Base-by-base conservation (phyloP, 1,140 invertebrate genomes). In the Philopotamus ludificatus region DNA sequence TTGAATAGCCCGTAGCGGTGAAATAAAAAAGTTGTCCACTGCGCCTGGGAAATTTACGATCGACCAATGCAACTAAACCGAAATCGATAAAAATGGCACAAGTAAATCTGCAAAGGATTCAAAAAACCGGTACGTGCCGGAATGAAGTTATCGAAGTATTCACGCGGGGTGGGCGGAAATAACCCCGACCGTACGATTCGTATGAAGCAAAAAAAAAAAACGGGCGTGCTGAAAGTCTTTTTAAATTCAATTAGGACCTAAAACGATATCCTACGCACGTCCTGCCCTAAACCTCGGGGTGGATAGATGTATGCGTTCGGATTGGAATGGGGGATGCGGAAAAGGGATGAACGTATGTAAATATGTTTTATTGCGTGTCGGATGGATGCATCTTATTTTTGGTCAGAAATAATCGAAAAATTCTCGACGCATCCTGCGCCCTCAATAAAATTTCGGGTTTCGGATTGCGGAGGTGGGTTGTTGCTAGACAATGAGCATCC, bases 191-290 rank as follows among this genome's bases (percentile, higher is more conserved):
- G 50, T 16, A 47, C 20, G 58, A 26, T 47, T 61, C 49, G 28
- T 61, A 61, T 54, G 15, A 42, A 22, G 4, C 28, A 34, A 34
- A 7, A 7, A 4, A 34, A 34, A 34, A 34, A 34, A 34, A 34
- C 28, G 10, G 41, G 1, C 9, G n/a, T n/a, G n/a, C n/a, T 1
- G 8, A 25, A 20, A 1, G 25, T 7, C 49, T 53, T 53, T 63
- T 63, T 54, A 63, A 63, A 63, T 54, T 63, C 60, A 63, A 63
- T 63, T 63, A 53, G 12, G 45, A 63, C 50, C 34, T 50, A 15
- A n/a, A 53, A 41, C 8, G 23, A 63, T 63, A 63, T 41, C 26
- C 34, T n/a, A 15, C 21, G 8, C 50, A 53, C 50, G 50, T 53
- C 50, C 23, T 21, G 16, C 9, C 9, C 39, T n/a, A n/a, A n/a